These are phyloP conservation scores for Albula goreensis DNA, from an alignment of 2,113 vertebrate genomes.

Conservation along the genomic window DNA sequence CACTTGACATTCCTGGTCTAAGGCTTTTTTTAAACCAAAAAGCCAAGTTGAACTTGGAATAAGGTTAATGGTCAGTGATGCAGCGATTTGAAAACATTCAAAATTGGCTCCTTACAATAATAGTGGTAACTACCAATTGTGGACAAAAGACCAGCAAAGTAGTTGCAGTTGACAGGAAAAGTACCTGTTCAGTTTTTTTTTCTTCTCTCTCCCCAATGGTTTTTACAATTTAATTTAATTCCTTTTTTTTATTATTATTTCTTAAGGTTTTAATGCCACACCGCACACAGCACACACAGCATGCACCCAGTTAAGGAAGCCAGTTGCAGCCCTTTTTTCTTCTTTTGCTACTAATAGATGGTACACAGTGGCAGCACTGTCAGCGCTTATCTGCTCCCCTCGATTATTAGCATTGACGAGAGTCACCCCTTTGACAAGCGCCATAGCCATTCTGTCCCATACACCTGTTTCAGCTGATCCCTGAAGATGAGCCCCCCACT, in stretches of 20 bases:
- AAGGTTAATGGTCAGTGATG: background rate
- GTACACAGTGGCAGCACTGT: constrained; percentile 72
- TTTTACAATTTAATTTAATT: background rate
- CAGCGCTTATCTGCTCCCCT: constrained; percentile 77
- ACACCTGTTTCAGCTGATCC: constrained; percentile 79
- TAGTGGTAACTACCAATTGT: background rate
- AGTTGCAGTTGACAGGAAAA: background rate
- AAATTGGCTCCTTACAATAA: background rate
- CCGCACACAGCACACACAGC: background rate
- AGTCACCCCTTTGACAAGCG: constrained; percentile 80
- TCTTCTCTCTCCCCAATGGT: background rate
- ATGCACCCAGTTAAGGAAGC: background rate
- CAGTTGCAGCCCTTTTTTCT: constrained; percentile 48
- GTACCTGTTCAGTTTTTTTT: background rate
- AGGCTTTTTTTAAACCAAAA: background rate
- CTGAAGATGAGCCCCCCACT: constrained; percentile 75
- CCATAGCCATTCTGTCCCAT: constrained; percentile 80
- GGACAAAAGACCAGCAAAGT: background rate
- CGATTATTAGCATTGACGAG: constrained; percentile 83
- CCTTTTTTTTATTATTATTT: background rate
- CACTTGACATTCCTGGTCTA: background rate
- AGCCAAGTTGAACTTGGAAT: background rate
- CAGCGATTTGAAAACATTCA: background rate
- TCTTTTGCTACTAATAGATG: constrained; percentile 65
- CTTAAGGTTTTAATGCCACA: background rate